Conservation (phyloP, 2,888 invertebrate species). For the Thera britannica region DNA sequence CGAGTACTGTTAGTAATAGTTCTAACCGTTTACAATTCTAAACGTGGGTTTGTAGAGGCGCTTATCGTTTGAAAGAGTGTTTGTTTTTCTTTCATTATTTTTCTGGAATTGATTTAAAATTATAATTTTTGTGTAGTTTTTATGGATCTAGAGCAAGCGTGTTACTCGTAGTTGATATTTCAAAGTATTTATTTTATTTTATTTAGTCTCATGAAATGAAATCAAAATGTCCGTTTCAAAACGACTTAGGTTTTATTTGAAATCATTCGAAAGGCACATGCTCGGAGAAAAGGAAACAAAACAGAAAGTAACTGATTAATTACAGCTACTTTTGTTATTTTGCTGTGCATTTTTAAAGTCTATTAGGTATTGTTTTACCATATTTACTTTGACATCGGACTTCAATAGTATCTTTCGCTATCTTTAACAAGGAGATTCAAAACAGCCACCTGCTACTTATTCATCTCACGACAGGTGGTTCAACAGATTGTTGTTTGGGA, state of each 20-base stretch:
- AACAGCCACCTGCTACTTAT: slow-evolving; percentile 15
- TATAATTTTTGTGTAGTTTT: background rate
- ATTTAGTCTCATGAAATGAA: background rate
- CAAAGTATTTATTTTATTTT: background rate
- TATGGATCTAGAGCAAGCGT: background rate
- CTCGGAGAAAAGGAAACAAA: slow-evolving; percentile 9
- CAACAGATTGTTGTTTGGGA: slow-evolving; percentile 5
- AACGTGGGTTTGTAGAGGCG: background rate
- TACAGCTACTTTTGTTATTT: slow-evolving; percentile 4
- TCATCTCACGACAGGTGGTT: slow-evolving; percentile 18
- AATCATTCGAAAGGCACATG: slow-evolving; percentile 9
- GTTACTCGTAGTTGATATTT: background rate
- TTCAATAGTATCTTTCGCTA: background rate
- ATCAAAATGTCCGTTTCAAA: background rate
- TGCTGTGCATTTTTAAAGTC: background rate
- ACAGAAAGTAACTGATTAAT: slow-evolving; percentile 13
- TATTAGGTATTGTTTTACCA: too few species aligned
- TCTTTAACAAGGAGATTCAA: background rate
- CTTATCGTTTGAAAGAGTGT: slow-evolving; percentile 3
- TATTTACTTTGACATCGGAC: too few species aligned
- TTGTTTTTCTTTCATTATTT: slow-evolving; percentile 17
- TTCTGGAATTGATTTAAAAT: background rate
- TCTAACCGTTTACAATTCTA: slow-evolving; percentile 25
- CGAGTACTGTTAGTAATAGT: slow-evolving; percentile 25
- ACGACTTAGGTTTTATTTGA: background rate